These are phyloP conservation scores for Glossophaga mutica DNA, from an alignment of 2,797 vertebrate genomes.

Conservation along the genomic window DNA sequence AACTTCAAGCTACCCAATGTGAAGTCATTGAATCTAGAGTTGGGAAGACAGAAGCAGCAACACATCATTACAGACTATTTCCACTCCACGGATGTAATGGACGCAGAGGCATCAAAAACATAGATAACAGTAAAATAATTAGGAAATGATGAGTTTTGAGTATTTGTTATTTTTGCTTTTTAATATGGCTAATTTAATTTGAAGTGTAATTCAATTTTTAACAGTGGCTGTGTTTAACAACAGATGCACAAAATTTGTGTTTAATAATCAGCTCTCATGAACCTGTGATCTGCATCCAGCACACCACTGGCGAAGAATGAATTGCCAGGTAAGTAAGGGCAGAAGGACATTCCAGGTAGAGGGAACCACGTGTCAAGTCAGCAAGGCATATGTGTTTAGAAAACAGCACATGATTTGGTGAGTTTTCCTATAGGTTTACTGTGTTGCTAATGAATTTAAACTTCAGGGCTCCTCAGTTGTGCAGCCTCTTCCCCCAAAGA, in stretches of 20 bases:
- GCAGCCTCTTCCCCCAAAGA: neutral
- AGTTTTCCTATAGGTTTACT: neutral
- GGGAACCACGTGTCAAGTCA: neutral
- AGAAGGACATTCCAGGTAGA: neutral
- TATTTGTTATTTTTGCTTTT: neutral
- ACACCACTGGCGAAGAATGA: neutral
- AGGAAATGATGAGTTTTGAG: neutral
- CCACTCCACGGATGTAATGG: neutral
- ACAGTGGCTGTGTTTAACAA: neutral
- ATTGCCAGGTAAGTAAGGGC: neutral
- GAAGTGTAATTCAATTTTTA: neutral
- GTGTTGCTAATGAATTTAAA: neutral
- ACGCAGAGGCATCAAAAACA: neutral
- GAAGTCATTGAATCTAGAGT: neutral
- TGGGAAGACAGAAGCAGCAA: neutral
- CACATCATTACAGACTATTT: neutral
- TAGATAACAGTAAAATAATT: neutral
- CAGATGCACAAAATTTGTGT: neutral
- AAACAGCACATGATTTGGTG: neutral
- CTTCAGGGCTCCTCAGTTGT: neutral
- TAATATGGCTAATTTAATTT: neutral
- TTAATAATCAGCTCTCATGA: neutral
- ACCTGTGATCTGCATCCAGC: neutral
- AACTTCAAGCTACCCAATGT: neutral
- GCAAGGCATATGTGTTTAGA: neutral